These are phyloP conservation scores for Bimastos eiseni DNA, from an alignment of 2,888 invertebrate species.

Conservation along the genomic window DNA sequence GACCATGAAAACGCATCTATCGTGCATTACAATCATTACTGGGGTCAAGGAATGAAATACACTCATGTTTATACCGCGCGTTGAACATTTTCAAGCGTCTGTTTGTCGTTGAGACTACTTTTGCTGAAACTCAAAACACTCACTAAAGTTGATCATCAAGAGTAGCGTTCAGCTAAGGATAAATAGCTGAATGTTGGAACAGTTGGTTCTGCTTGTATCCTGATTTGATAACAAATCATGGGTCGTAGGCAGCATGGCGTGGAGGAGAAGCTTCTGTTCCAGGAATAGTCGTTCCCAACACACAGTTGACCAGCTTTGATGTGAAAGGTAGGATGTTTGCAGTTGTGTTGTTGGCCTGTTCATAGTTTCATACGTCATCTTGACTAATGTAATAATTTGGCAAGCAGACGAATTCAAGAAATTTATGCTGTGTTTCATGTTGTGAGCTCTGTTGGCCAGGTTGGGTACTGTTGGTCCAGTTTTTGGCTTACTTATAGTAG, in stretches of 20 bases:
- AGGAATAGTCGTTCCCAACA: neutral
- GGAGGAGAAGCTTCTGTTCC: neutral
- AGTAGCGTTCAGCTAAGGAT: neutral
- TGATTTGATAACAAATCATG: neutral
- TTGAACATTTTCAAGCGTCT: neutral
- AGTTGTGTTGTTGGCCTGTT: neutral
- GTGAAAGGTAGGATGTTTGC: neutral
- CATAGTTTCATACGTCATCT: no score
- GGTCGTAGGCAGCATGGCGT: neutral
- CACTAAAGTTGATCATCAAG: neutral
- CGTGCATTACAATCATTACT: neutral
- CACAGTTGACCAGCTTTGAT: neutral
- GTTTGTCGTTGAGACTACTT: neutral
- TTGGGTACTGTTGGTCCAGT: no score
- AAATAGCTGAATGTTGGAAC: neutral
- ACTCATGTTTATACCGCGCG: neutral
- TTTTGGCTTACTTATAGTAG: no score
- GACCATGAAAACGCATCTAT: conserved; percentile 13
- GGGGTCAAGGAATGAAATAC: conserved; percentile 13
- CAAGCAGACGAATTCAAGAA: neutral
- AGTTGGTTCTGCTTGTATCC: neutral
- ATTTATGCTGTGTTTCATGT: no score
- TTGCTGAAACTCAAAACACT: neutral
- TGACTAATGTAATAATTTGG: neutral
- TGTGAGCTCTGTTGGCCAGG: no score